phyloP scores from a whole-genome alignment of 1,140 invertebrate genomes.

The Thereuonema tuberculata region DNA sequence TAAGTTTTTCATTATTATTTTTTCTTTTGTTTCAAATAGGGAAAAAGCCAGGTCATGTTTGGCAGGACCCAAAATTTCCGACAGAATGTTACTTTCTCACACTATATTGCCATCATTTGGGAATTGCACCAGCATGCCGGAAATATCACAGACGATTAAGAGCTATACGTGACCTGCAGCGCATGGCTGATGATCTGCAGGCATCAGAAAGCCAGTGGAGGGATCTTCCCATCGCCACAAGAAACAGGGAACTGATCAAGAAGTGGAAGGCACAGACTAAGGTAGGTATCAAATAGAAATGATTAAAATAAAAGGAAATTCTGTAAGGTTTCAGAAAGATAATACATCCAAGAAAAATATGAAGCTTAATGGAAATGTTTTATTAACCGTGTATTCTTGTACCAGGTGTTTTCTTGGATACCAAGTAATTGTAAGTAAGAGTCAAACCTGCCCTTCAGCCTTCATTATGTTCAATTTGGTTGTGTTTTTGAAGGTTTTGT shows the following conservation, averaged over 20 bases:
- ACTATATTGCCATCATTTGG: slow-evolving; percentile 80
- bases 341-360: too few species aligned
- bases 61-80: slow-evolving; percentile 73
- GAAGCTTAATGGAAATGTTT: too few species aligned
- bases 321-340: too few species aligned
- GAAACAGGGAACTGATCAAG: slow-evolving; percentile 70
- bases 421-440: too few species aligned
- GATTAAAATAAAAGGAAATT: too few species aligned
- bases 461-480: too few species aligned
- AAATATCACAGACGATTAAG: slow-evolving; percentile 70
- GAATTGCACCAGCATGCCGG: slow-evolving; percentile 70
- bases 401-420: too few species aligned
- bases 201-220: slow-evolving; percentile 69
- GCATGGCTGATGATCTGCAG: slow-evolving; percentile 74
- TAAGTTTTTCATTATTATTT: too few species aligned
- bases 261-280: slow-evolving; percentile 67
- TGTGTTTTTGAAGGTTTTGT: too few species aligned
- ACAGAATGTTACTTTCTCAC: slow-evolving; percentile 96
- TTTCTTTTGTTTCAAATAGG: not conserved
- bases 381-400: too few species aligned
- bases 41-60: slow-evolving; percentile 34
- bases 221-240: slow-evolving; percentile 48
- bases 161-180: slow-evolving; percentile 75
- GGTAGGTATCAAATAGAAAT: slow-evolving; percentile 24
- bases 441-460: too few species aligned